phyloP scores from a whole-genome alignment of 2,113 vertebrate species.

The Microtus oregoni region DNA sequence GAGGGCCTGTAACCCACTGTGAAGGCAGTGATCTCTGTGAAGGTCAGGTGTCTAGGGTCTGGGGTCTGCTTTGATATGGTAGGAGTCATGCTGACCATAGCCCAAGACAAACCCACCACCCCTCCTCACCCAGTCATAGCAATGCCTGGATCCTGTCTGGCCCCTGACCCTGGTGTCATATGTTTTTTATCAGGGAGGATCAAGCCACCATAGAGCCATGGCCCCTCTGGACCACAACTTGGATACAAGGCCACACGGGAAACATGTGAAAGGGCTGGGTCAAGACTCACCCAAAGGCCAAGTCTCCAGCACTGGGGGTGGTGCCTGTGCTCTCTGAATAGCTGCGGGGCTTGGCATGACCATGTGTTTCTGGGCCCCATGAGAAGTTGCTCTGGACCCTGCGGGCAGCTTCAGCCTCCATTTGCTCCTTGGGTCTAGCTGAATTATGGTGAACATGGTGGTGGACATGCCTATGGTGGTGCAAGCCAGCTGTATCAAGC shows the following conservation, averaged over 20 bases:
- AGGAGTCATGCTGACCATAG: not conserved
- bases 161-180: rapidly evolving
- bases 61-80: not conserved
- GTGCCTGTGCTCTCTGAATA: constrained; percentile 89
- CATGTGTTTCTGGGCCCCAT: constrained; percentile 90
- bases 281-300: constrained; percentile 90
- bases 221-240: not conserved
- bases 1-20: not conserved
- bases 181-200: not conserved
- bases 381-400: constrained; percentile 87
- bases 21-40: not conserved
- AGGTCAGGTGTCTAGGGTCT: not conserved
- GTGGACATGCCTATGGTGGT: constrained; percentile 94
- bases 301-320: constrained; percentile 85
- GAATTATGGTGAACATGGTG: constrained; percentile 90
- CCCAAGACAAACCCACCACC: not conserved
- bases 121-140: not conserved
- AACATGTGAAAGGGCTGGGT: rapidly evolving
- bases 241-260: not conserved
- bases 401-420: constrained; percentile 88
- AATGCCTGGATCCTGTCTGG: not conserved
- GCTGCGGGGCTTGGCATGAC: constrained; percentile 92
- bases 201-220: not conserved
- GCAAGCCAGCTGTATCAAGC: constrained; percentile 87
- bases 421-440: constrained; percentile 92